Evolutionary conservation across 1,140 invertebrate genomes (phyloP).

Genomic region (Zaprionus taronus): DNA sequence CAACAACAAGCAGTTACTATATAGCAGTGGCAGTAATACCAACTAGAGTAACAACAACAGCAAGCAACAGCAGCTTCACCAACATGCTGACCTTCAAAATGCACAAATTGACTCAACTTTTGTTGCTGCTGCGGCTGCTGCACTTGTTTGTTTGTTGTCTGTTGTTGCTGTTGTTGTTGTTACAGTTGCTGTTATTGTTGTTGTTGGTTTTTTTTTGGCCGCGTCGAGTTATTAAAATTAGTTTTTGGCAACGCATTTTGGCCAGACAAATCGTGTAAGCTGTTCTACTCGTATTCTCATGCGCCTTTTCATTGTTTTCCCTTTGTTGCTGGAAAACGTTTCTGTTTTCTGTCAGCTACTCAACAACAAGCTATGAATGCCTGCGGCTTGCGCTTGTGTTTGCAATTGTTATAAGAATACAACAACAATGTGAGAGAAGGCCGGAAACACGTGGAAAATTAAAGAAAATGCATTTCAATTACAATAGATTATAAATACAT

Average conservation of each 20-base stretch:
- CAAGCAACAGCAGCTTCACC: background rate
- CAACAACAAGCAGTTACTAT: background rate
- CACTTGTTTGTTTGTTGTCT: conserved; percentile 37
- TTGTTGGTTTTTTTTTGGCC: conserved; percentile 41
- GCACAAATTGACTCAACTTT: conserved; percentile 70
- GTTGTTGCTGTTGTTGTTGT: conserved; percentile 26
- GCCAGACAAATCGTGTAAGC: conserved; percentile 34
- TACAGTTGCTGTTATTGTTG: conserved; percentile 23
- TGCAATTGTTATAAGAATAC: conserved; percentile 16
- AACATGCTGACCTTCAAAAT: conserved; percentile 62
- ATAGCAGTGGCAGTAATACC: background rate
- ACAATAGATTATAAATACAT: background rate
- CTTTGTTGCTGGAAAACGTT: conserved; percentile 27
- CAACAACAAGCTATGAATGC: conserved; percentile 18
- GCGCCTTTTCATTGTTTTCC: conserved; percentile 30
- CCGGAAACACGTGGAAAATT: background rate
- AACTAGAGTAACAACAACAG: background rate
- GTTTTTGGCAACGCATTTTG: conserved; percentile 60
- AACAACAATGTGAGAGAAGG: background rate
- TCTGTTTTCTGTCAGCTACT: conserved; percentile 60
- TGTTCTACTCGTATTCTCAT: conserved; percentile 33
- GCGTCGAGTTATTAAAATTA: conserved; percentile 70
- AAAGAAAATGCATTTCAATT: background rate
- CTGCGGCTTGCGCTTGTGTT: conserved; percentile 10
- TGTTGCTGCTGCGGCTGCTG: conserved; percentile 31